Evolutionary conservation across 2,797 vertebrate species (phyloP).

Genomic region (Aldrovandia affinis): DNA sequence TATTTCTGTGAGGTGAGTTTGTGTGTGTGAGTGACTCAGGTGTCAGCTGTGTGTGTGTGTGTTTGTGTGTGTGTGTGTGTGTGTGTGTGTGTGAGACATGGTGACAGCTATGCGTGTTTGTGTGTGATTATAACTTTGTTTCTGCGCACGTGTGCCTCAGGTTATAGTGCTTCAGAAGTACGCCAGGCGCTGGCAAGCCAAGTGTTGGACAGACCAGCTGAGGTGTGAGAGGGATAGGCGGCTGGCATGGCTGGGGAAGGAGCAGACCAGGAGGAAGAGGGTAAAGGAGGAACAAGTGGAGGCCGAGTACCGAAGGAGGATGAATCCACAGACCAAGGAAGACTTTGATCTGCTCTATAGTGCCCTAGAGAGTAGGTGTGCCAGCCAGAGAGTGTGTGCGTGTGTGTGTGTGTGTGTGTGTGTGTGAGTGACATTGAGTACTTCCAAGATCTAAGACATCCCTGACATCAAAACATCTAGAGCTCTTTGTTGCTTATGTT

Average conservation of each 20-base stretch:
- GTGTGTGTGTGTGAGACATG: background rate
- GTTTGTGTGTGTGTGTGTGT: background rate
- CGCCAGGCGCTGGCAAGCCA: conserved; percentile 80
- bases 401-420: conserved; percentile 29
- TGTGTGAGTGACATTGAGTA: background rate
- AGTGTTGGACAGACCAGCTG: conserved; percentile 65
- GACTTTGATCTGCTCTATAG: conserved; percentile 88
- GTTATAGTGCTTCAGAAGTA: conserved; percentile 82
- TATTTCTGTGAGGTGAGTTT: background rate
- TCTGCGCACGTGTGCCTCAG: conserved; percentile 59
- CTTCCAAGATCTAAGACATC: too few species aligned
- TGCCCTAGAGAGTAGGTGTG: conserved; percentile 83
- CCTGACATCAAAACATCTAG: too few species aligned
- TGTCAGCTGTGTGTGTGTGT: too few species aligned
- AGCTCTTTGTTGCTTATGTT: too few species aligned
- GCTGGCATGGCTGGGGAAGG: conserved; percentile 72
- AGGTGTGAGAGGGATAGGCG: conserved; percentile 64
- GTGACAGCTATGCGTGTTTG: background rate
- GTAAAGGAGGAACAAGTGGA: conserved; percentile 78
- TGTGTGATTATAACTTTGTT: background rate
- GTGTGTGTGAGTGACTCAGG: background rate
- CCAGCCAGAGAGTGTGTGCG: background rate
- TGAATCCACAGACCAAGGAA: conserved; percentile 80
- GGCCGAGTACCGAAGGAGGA: conserved; percentile 72
- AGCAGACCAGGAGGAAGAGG: conserved; percentile 65